Evolutionary conservation across 2,888 invertebrate genomes (phyloP).

Genomic region (Corythucha ciliata): DNA sequence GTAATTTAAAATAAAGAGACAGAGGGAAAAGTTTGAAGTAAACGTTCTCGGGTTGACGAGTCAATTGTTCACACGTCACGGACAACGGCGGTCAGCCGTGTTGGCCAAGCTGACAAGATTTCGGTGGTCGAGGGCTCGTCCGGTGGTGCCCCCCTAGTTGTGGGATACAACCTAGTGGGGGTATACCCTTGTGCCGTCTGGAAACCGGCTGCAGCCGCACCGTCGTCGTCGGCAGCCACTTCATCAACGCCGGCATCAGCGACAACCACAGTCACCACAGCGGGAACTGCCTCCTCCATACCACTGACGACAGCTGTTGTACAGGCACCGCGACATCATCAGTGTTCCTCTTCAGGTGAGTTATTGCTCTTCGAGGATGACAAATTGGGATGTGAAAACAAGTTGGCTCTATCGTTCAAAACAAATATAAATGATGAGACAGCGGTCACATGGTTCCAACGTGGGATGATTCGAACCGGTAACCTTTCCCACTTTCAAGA

Average conservation of each 20-base stretch:
- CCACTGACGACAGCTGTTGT: constrained; percentile 8
- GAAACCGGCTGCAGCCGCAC: constrained; percentile 39
- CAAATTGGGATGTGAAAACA: no score
- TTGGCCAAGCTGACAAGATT: constrained; percentile 41
- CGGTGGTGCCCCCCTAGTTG: constrained; percentile 38
- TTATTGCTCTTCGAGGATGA: no score
- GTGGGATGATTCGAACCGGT: no score
- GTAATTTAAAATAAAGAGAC: no score
- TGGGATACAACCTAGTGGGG: constrained; percentile 49
- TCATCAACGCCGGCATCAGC: background rate
- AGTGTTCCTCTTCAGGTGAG: constrained; percentile 24
- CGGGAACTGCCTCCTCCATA: background rate
- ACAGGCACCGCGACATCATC: constrained; percentile 16
- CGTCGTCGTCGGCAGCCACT: constrained; percentile 8
- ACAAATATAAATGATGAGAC: no score
- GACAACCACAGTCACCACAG: background rate
- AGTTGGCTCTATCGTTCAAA: no score
- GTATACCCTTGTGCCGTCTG: constrained; percentile 49
- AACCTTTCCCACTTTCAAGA: no score
- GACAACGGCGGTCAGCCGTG: background rate
- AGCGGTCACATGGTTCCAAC: no score
- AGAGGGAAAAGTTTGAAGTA: background rate
- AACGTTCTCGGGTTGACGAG: background rate
- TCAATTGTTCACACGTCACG: background rate
- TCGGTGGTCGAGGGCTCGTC: constrained; percentile 37